These are phyloP conservation scores for Enteromius afrohamiltoni DNA, from an alignment of 2,797 vertebrate species.

Conservation along the genomic window DNA sequence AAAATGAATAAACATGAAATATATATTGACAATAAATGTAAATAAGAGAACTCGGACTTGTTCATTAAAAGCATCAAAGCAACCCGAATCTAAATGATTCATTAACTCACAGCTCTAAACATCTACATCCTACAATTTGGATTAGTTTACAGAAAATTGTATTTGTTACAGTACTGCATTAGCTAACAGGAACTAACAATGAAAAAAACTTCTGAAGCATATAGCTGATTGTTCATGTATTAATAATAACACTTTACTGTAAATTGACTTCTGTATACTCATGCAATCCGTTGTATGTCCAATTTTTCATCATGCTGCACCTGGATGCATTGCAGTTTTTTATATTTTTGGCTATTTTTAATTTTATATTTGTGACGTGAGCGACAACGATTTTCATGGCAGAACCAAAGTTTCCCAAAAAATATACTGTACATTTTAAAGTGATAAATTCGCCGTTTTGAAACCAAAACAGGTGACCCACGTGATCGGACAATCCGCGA, in stretches of 20 bases:
- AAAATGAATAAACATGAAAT: conserved; percentile 53
- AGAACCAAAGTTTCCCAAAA: not conserved
- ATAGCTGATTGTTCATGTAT: not conserved
- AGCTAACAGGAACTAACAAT: not conserved
- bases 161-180: not conserved
- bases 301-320: not conserved
- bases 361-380: not conserved
- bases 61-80: not conserved
- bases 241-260: not conserved
- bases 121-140: not conserved
- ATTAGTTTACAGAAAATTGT: not conserved
- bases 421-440: not conserved
- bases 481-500: too few species aligned
- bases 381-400: not conserved
- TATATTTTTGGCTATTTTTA: not conserved
- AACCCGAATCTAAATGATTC: not conserved
- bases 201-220: not conserved
- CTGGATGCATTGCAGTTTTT: not conserved
- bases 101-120: not conserved
- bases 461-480: too few species aligned
- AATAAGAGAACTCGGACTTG: conserved; percentile 12
- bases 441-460: too few species aligned
- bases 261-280: not conserved
- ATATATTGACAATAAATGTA: conserved; percentile 57
- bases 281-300: not conserved